A percentile compares a stretch with the other conserved stretches of the same genome.
phyloP scores from a whole-genome alignment of 2,113 vertebrate species.

The Actenoides lindsayi region DNA sequence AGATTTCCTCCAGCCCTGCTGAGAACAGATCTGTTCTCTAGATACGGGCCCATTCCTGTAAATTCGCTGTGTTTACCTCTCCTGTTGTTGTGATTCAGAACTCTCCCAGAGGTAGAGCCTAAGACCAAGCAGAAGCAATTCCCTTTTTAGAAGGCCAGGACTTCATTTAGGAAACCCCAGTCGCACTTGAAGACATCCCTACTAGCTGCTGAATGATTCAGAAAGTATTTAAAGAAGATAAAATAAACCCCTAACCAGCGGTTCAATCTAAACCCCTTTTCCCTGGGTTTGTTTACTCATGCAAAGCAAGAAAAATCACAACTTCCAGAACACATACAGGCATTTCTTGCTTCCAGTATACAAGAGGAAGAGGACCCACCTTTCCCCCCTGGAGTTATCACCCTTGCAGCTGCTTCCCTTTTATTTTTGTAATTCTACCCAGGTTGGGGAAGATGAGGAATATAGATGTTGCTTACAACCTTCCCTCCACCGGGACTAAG shows the following conservation, averaged over 20 bases:
- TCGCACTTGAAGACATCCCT: background rate
- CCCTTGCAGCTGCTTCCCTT: slow-evolving; percentile 54
- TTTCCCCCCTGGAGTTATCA: background rate
- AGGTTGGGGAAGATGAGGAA: background rate
- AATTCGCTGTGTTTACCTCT: background rate
- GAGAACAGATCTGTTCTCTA: background rate
- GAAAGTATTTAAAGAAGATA: background rate
- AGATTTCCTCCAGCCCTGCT: background rate
- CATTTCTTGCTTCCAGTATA: background rate
- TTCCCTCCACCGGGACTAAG: background rate
- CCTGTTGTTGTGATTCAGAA: background rate
- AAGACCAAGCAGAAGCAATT: background rate
- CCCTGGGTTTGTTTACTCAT: background rate
- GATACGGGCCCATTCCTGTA: background rate
- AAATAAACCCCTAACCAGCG: background rate
- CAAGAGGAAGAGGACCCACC: background rate
- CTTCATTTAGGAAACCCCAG: background rate
- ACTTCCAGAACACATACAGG: background rate
- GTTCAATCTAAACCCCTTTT: background rate
- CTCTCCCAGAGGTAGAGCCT: background rate
- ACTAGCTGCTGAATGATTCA: background rate
- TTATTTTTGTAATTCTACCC: background rate
- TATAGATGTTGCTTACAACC: background rate
- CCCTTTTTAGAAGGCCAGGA: background rate
- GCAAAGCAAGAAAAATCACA: background rate